Percentiles rank a stretch among this genome's conserved stretches.
Conservation (phyloP, 2,113 vertebrate species). For the Rousettus leschenaultii region DNA sequence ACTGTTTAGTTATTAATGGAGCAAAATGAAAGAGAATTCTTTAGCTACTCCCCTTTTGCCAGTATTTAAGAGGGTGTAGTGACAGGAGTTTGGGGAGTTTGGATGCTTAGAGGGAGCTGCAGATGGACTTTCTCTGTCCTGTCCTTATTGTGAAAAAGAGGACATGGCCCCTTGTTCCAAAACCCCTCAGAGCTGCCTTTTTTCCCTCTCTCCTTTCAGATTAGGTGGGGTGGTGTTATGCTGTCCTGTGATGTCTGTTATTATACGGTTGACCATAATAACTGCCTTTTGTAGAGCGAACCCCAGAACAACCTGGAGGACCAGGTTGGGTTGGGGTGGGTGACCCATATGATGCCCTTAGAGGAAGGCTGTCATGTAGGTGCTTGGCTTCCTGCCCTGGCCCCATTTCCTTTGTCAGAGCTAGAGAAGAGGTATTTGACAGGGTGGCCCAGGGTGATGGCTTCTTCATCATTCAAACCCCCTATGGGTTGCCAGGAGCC, state of each 20-base stretch:
- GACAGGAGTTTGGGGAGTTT: background rate
- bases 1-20: constrained; percentile 64
- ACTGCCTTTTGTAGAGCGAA: background rate
- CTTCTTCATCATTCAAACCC: background rate
- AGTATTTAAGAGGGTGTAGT: background rate
- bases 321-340: too few species aligned
- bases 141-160: background rate
- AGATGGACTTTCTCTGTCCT: background rate
- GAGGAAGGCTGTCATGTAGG: fast-evolving
- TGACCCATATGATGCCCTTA: background rate
- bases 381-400: too few species aligned
- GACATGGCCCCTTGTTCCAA: background rate
- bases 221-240: fast-evolving
- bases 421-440: background rate
- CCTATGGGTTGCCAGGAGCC: background rate
- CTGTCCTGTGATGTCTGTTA: background rate
- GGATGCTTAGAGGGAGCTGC: background rate
- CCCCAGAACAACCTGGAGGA: background rate
- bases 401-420: background rate
- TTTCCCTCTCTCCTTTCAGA: background rate
- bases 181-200: background rate
- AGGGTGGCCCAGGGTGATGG: background rate
- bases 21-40: constrained; percentile 64
- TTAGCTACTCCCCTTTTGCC: constrained; percentile 13
- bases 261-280: fast-evolving